Percentiles rank a stretch among this genome's conserved stretches.
These are phyloP conservation scores for Caiman crocodilus DNA, from an alignment of 2,797 vertebrate species.

Conservation along the genomic window DNA sequence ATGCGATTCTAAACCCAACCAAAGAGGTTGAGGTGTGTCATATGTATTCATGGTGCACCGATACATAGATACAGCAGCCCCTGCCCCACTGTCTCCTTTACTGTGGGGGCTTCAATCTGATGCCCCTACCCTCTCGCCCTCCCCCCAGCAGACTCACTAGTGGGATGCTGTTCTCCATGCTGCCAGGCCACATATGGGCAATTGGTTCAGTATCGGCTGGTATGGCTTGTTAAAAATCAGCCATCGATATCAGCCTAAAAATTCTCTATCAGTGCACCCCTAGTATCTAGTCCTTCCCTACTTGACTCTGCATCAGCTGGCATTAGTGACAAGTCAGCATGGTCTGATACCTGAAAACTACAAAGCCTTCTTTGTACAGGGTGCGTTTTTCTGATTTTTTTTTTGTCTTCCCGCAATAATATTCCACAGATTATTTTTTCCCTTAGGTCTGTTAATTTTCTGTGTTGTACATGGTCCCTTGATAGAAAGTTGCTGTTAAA, in stretches of 20 bases:
- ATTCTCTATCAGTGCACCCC: neutral
- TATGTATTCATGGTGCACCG: too few species aligned
- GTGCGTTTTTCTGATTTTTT: neutral
- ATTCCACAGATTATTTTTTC: neutral
- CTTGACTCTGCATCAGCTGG: neutral
- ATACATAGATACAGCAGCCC: too few species aligned
- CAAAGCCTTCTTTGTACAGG: neutral
- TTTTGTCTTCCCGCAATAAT: rapidly evolving
- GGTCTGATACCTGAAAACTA: neutral
- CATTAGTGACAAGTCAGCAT: neutral
- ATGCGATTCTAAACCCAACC: neutral
- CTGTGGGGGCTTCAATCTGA: too few species aligned
- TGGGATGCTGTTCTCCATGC: too few species aligned
- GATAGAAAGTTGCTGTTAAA: neutral
- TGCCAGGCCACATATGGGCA: too few species aligned
- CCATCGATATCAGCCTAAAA: too few species aligned
- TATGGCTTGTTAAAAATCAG: too few species aligned
- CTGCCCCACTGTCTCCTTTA: too few species aligned
- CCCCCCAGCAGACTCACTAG: too few species aligned
- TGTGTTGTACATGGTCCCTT: neutral
- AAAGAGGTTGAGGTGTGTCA: neutral
- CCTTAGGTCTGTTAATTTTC: neutral
- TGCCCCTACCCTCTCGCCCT: too few species aligned
- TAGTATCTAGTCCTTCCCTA: neutral
- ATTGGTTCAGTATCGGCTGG: too few species aligned